Percentiles rank a stretch among this genome's conserved stretches.
Evolutionary conservation across 2,888 invertebrate species (phyloP).

Genomic region (Lasioglossum figueresi): DNA sequence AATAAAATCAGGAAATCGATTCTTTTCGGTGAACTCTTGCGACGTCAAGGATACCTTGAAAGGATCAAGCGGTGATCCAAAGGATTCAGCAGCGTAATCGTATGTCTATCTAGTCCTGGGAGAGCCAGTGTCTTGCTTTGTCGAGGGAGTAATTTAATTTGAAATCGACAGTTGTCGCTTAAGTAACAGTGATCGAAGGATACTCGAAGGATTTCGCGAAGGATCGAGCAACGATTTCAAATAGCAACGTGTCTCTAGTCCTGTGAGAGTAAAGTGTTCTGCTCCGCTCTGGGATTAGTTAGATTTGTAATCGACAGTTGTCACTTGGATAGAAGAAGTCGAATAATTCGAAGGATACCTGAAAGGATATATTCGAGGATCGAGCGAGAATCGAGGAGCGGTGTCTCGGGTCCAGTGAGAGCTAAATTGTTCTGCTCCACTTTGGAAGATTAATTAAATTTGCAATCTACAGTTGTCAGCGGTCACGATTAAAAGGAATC

Average conservation of each 20-base stretch:
- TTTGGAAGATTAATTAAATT: background rate
- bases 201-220: background rate
- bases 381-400: background rate
- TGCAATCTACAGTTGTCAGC: background rate
- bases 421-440: background rate
- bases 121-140: background rate
- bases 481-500: background rate
- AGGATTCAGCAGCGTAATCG: background rate
- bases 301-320: background rate
- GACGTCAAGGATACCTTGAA: background rate
- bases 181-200: background rate
- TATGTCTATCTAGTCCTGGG: background rate
- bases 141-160: background rate
- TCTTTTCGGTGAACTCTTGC: background rate
- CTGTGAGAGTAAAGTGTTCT: too few relatives aligned
- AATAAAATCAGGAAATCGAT: too few relatives aligned
- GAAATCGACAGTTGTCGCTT: background rate
- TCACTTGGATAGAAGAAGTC: background rate
- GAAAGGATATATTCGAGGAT: background rate
- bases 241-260: background rate
- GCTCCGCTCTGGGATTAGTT: too few relatives aligned
- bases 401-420: background rate
- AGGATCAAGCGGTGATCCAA: background rate
- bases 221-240: background rate
- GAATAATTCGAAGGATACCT: background rate